Evolutionary conservation across 2,888 invertebrate genomes (phyloP), one percentile per base, ranked within the genome.

Genomic region (Leptodirus hochenwartii): DNA sequence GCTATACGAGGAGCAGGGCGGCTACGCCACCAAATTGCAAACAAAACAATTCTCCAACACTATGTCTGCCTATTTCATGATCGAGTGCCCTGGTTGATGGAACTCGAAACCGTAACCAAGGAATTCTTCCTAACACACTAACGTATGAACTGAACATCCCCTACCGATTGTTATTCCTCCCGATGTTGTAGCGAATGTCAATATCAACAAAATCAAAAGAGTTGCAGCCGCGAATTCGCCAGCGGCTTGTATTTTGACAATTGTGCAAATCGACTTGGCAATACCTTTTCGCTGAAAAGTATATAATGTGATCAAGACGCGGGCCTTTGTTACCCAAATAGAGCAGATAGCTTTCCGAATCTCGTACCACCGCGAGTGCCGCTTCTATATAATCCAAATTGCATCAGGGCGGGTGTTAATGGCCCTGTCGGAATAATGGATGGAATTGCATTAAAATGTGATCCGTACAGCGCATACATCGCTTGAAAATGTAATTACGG

Each of bases 381-480:
- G n/a, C n/a, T n/a, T 48, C 47, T 47, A 48, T 49, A 51, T 49
- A 50, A 53, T 51, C 50, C 52, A 53, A 54, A 54, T 54, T 54
- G 54, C 53, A 54, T 54, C 52, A 52, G 49, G 45, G 50, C 47
- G 47, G 50, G 54, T 50, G 54, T 51, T 56, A 56, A 56, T 56
- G 55, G 57, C 51, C 42, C 51, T 50, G 51, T 51, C 54, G 49
- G 52, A 53, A 56, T 57, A 58, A 57, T 56, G 58, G 56, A 57
- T 56, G 54, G 56, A 57, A 58, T 57, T 56, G 56, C 56, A 57
- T 56, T 57, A 58, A 57, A 58, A 56, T 57, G 56, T 55, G 58
- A 58, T 57, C 56, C 56, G 56, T 56, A 56, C 55, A 54, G 55
- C 50, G 52, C 47, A 48, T 50, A 51, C 49, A 50, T 47, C n/a